Evolutionary conservation across 2,797 vertebrate species (phyloP).

Genomic region (Halcyon chelicuti): DNA sequence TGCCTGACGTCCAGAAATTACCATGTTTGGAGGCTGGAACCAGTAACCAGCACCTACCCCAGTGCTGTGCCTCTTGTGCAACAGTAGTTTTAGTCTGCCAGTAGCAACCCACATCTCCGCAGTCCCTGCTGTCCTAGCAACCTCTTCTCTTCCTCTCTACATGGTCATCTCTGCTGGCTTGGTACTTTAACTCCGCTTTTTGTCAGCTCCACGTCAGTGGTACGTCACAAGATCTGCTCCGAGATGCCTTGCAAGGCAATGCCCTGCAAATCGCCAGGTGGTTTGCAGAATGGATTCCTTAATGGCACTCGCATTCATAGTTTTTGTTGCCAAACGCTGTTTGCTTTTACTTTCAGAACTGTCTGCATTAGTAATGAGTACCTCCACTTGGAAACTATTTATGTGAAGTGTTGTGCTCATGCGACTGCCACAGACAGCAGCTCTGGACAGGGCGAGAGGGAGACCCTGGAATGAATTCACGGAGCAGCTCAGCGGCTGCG

Average conservation of each 20-base stretch:
- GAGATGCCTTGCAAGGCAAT: not conserved
- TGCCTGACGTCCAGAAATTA: not conserved
- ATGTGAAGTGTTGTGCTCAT: not conserved
- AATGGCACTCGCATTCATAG: not conserved
- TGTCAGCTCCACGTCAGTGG: rapidly evolving
- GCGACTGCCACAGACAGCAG: not conserved
- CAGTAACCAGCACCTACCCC: not conserved
- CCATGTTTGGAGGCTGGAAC: not conserved
- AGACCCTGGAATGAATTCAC: not conserved
- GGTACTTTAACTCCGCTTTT: not conserved
- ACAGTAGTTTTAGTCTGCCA: not conserved
- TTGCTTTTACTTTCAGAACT: conserved; percentile 44
- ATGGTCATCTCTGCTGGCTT: not conserved
- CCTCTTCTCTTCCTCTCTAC: not conserved
- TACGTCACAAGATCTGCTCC: not conserved
- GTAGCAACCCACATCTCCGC: not conserved
- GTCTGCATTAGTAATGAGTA: not conserved
- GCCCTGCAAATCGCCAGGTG: not conserved
- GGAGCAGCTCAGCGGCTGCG: not conserved
- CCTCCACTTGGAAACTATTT: not conserved
- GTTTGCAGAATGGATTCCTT: not conserved
- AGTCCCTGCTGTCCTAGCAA: not conserved
- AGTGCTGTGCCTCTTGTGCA: not conserved
- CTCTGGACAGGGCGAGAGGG: not conserved
- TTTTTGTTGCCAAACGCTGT: conserved; percentile 20